Evolutionary conservation across 2,888 invertebrate species (phyloP).

Genomic region (Metellina segmentata): DNA sequence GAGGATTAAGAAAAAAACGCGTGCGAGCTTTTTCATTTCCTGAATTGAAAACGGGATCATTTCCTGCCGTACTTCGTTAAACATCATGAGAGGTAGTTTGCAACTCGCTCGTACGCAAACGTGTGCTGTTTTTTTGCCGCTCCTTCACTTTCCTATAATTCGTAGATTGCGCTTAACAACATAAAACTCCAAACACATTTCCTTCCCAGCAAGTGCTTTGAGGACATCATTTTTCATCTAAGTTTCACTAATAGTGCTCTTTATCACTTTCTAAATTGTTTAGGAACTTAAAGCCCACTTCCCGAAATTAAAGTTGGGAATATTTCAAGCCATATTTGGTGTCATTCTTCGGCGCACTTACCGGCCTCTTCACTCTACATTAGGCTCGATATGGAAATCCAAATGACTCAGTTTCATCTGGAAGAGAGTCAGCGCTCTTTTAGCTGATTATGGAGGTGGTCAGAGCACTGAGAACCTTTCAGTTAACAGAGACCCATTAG

Average conservation of each 20-base stretch:
- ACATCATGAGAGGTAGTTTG: background rate
- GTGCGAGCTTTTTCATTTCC: slow-evolving; percentile 11
- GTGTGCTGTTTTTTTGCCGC: background rate
- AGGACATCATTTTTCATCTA: slow-evolving; percentile 38
- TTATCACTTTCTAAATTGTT: slow-evolving; percentile 52
- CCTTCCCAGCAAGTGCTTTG: slow-evolving; percentile 16
- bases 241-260: slow-evolving; percentile 44
- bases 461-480: background rate
- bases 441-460: slow-evolving; percentile 12
- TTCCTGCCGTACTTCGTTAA: background rate
- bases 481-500: background rate
- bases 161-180: background rate
- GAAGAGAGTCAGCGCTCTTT: slow-evolving; percentile 25
- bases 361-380: slow-evolving; percentile 38
- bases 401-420: slow-evolving; percentile 34
- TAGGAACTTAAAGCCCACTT: slow-evolving; percentile 38
- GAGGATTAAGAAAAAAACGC: background rate
- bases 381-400: slow-evolving; percentile 12
- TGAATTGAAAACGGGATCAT: background rate
- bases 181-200: slow-evolving; percentile 17
- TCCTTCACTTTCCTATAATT: background rate
- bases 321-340: slow-evolving; percentile 38
- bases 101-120: background rate
- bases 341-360: slow-evolving; percentile 7
- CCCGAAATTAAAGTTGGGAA: slow-evolving; percentile 47